Conservation (phyloP, 2,888 invertebrate species). For the Graphium colonna region DNA sequence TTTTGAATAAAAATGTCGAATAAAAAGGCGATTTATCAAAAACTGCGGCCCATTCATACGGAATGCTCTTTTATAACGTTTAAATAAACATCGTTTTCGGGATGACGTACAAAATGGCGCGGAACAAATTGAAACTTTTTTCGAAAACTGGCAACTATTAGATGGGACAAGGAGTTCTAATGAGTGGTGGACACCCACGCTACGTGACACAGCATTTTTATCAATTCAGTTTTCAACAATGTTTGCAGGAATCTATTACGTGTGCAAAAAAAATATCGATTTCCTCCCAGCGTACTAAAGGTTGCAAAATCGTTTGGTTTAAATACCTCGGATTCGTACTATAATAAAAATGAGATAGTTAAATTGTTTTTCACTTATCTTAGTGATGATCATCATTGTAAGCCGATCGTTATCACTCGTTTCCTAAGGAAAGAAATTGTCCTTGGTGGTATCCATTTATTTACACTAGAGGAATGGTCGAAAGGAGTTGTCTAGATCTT, state of each 20-base stretch:
- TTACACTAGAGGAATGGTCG: too few species aligned
- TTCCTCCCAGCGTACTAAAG: too few species aligned
- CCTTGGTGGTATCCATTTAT: too few species aligned
- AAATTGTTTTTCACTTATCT: too few species aligned
- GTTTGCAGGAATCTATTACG: slow-evolving; percentile 38
- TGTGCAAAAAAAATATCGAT: not conserved
- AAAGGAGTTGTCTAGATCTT: too few species aligned
- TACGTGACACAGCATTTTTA: slow-evolving; percentile 52
- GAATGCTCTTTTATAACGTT: slow-evolving; percentile 67
- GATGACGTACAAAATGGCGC: slow-evolving; percentile 68
- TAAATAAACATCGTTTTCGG: slow-evolving; percentile 77
- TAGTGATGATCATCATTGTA: too few species aligned
- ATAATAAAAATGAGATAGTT: too few species aligned
- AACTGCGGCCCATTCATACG: slow-evolving; percentile 57
- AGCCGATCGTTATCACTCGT: not conserved
- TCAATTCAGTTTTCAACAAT: slow-evolving; percentile 36
- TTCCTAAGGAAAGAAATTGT: too few species aligned
- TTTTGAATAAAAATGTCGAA: slow-evolving; percentile 69
- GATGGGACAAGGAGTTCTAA: slow-evolving; percentile 70
- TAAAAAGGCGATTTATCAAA: slow-evolving; percentile 78
- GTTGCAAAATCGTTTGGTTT: too few species aligned
- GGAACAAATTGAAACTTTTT: slow-evolving; percentile 55
- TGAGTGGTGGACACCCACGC: slow-evolving; percentile 76
- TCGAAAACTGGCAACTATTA: slow-evolving; percentile 40
- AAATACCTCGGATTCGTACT: too few species aligned